Conservation (phyloP, 2,113 vertebrate species). For the Archilochus colubris region DNA sequence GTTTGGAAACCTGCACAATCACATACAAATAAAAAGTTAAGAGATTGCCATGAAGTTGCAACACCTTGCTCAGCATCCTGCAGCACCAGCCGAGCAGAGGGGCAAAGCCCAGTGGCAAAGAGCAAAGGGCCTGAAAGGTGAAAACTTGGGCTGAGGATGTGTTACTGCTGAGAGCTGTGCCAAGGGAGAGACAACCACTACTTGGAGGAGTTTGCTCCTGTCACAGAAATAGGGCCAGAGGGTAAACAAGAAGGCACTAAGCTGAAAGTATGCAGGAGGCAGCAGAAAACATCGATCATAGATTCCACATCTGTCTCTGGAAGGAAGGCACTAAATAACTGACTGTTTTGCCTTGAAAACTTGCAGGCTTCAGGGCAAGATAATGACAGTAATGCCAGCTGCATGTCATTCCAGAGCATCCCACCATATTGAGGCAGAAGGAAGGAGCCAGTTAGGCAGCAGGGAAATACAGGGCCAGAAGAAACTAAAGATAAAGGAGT, state of each 20-base stretch:
- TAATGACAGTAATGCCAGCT: neutral
- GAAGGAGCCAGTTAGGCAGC: neutral
- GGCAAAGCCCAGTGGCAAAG: neutral
- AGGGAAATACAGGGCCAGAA: conserved; percentile 6
- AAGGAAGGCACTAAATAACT: conserved; percentile 17
- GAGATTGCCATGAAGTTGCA: neutral
- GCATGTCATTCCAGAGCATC: conserved; percentile 15
- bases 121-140: neutral
- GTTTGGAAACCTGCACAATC: neutral
- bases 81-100: neutral
- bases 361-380: neutral
- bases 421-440: neutral
- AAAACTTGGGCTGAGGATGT: rapidly evolving
- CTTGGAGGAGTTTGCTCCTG: rapidly evolving
- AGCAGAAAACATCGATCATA: neutral
- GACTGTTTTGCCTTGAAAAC: neutral
- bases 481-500: conserved; percentile 33
- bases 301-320: neutral
- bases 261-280: neutral
- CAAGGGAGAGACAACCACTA: rapidly evolving
- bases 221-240: neutral
- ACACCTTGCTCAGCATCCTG: neutral
- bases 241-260: neutral
- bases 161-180: rapidly evolving
- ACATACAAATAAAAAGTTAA: neutral